Evolutionary conservation across 2,888 invertebrate species (phyloP).

Genomic region (Drosophila austrosaltans): DNA sequence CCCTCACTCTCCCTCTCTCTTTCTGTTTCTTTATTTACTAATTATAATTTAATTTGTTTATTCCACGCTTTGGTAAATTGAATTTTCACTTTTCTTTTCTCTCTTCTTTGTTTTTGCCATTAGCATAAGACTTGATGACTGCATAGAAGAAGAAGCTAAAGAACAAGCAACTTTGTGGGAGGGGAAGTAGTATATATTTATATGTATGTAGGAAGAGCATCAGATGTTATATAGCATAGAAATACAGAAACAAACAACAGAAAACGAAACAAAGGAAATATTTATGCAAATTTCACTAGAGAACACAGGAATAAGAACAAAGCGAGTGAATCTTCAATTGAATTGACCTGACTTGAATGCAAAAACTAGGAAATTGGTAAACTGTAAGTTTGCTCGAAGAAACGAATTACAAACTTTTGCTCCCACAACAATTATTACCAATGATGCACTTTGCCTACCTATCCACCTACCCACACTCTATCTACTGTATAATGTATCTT

Average conservation of each 20-base stretch:
- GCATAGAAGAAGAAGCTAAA: not conserved
- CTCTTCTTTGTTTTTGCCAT: conserved; percentile 34
- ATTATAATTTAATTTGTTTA: conserved; percentile 50
- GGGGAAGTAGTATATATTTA: not conserved
- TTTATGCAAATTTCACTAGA: conserved; percentile 33
- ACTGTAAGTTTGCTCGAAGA: conserved; percentile 1
- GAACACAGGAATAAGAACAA: conserved; percentile 26
- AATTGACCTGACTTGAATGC: conserved; percentile 47
- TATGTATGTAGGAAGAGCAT: not conserved
- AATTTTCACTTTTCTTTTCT: conserved; percentile 32
- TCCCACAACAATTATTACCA: too few relatives aligned
- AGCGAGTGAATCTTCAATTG: conserved; percentile 21
- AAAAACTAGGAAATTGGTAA: conserved; percentile 9
- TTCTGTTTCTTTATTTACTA: conserved; percentile 30
- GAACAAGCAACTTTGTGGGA: not conserved
- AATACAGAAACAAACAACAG: conserved; percentile 20
- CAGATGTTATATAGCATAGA: conserved; percentile 21
- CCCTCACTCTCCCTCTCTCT: not conserved
- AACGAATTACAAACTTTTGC: not conserved
- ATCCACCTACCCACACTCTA: too few relatives aligned
- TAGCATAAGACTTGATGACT: conserved; percentile 38
- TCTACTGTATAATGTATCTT: not conserved
- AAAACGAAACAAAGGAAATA: conserved; percentile 20
- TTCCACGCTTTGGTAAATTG: conserved; percentile 47
- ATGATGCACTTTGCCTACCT: too few relatives aligned